phyloP scores from a whole-genome alignment of 2,888 invertebrate species.

The Ophion obscuratus region DNA sequence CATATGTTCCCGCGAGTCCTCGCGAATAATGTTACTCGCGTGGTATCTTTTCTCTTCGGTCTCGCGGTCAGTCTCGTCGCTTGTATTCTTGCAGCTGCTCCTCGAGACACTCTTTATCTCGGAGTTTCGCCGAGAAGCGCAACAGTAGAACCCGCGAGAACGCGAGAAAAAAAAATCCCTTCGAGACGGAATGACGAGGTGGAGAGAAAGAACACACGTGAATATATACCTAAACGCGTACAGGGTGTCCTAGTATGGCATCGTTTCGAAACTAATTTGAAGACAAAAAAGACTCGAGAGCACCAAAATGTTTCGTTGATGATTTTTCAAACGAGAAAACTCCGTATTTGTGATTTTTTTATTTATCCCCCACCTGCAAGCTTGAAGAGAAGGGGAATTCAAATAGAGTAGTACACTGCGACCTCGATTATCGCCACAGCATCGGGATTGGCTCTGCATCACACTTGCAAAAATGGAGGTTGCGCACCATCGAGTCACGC shows the following conservation, averaged over 20 bases:
- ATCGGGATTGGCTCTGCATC: no score
- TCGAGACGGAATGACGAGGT: conserved; percentile 20
- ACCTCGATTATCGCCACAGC: no score
- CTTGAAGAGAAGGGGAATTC: no score
- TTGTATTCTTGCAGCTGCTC: conserved; percentile 61
- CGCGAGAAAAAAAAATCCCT: conserved; percentile 14
- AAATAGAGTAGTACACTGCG: no score
- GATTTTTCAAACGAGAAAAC: no score
- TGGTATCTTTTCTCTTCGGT: conserved; percentile 34
- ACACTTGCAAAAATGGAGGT: no score
- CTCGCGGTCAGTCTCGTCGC: conserved; percentile 16
- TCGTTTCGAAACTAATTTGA: no score
- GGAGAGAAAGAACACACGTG: conserved; percentile 9
- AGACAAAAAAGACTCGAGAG: no score
- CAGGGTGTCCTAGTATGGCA: background rate
- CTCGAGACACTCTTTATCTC: conserved; percentile 37
- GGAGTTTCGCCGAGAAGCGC: conserved; percentile 12
- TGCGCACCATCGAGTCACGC: no score
- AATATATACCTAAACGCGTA: background rate
- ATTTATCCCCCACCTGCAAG: no score
- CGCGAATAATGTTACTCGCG: conserved; percentile 17
- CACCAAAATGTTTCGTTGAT: no score
- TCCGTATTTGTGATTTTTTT: no score
- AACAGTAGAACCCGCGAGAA: conserved; percentile 13
- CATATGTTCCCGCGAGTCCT: conserved; percentile 3